These are phyloP conservation scores for Cichlasoma orientale DNA, from an alignment of 2,797 vertebrate genomes.

Conservation along the genomic window DNA sequence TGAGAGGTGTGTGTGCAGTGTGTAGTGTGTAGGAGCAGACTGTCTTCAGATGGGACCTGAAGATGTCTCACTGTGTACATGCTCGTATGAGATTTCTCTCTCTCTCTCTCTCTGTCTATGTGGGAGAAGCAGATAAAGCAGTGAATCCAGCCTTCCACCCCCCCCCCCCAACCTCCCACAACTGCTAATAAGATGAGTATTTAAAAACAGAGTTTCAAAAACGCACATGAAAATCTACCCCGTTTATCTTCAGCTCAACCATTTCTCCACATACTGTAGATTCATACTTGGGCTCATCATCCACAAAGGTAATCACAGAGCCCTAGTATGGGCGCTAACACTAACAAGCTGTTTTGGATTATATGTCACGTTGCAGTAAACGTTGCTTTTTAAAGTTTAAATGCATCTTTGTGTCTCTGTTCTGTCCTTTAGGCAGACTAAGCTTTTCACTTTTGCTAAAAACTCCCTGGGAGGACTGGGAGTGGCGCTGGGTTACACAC, in stretches of 20 bases:
- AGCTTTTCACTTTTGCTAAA: not conserved
- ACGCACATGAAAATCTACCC: not conserved
- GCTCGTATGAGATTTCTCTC: constrained; percentile 8
- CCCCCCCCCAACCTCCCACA: not conserved
- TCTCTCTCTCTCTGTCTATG: not conserved
- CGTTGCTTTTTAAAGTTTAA: not conserved
- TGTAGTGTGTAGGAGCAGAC: constrained; percentile 26
- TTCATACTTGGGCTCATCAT: not conserved
- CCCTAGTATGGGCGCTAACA: not conserved
- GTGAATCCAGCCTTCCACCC: not conserved
- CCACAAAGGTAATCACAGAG: not conserved
- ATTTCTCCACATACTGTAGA: too few relatives aligned
- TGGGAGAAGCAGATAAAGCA: not conserved
- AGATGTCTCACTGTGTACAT: constrained; percentile 39
- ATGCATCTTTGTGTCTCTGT: not conserved
- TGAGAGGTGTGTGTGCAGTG: constrained; percentile 1
- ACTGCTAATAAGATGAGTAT: not conserved
- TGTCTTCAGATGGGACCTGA: constrained; percentile 57
- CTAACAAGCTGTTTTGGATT: not conserved
- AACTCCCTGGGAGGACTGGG: not conserved
- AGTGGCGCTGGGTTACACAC: not conserved
- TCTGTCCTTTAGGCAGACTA: not conserved
- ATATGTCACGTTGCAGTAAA: not conserved
- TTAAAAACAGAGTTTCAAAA: not conserved
- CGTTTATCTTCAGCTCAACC: not conserved